A percentile compares a stretch with the other conserved stretches of the same genome.
Conservation (phyloP, 1,140 invertebrate genomes). For the Berghia stephanieae region DNA sequence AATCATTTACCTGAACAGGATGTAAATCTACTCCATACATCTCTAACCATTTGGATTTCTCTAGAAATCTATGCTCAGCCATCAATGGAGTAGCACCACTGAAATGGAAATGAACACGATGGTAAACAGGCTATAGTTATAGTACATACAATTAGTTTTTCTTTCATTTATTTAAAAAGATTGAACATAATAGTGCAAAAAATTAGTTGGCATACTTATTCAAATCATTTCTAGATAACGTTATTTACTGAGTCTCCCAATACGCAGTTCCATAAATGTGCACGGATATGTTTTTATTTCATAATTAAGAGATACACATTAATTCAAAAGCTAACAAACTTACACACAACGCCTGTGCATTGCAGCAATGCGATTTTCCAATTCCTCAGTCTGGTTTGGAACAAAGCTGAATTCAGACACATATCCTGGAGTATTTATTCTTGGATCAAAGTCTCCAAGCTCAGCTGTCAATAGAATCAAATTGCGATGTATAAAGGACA, state of each 20-base stretch:
- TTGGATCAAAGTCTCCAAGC: conserved; percentile 61
- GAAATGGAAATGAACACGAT: conserved; percentile 37
- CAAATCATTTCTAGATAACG: no score
- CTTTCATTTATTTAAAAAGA: no score
- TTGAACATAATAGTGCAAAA: no score
- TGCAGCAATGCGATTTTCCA: conserved; percentile 87
- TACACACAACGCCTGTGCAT: conserved; percentile 87
- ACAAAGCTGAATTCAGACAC: conserved; percentile 66
- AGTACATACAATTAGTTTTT: no score
- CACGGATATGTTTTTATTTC: no score
- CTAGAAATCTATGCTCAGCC: conserved; percentile 79
- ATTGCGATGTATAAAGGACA: no score
- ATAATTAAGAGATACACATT: no score
- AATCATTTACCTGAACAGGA: conserved; percentile 70
- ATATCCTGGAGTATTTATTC: conserved; percentile 57
- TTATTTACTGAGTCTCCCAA: no score
- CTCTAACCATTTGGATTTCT: conserved; percentile 84
- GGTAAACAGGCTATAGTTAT: not conserved
- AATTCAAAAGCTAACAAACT: conserved; percentile 57
- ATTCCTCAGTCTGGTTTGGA: conserved; percentile 89
- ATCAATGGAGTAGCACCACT: conserved; percentile 73
- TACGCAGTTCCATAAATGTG: no score
- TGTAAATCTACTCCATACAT: conserved; percentile 87
- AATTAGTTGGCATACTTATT: no score
- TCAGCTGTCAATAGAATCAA: no score